Evolutionary conservation across 2,113 vertebrate genomes (phyloP).

Genomic region (Tetraodon nigroviridis): DNA sequence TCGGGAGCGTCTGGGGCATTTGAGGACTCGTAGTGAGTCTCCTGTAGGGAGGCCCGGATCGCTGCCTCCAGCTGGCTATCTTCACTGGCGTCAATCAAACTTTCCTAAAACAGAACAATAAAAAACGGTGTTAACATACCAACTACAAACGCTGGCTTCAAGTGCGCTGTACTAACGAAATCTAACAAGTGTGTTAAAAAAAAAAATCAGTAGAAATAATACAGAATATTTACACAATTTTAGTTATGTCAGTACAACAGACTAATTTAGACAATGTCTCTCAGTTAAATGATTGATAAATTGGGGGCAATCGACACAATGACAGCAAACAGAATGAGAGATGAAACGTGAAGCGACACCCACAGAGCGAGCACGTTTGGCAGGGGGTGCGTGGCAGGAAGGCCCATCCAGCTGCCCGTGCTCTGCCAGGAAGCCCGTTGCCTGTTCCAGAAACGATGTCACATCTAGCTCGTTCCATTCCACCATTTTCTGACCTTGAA

Average conservation of each 20-base stretch:
- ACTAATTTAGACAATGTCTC: too few species aligned
- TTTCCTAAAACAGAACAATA: conserved; percentile 78
- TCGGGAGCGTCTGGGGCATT: conserved; percentile 82
- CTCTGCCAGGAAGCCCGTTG: conserved; percentile 91
- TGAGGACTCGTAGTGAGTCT: conserved; percentile 95
- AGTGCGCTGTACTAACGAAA: neutral
- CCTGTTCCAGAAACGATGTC: conserved; percentile 93
- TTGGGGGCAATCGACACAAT: conserved; percentile 10
- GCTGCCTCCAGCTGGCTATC: conserved; percentile 98
- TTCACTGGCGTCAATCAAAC: conserved; percentile 97
- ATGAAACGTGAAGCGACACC: conserved; percentile 60
- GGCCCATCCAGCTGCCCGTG: conserved; percentile 95
- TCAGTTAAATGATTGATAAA: neutral
- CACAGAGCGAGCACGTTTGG: conserved; percentile 90
- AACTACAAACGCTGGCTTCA: neutral
- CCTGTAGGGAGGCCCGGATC: conserved; percentile 93
- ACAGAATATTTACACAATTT: neutral
- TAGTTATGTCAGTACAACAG: neutral
- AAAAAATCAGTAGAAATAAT: neutral
- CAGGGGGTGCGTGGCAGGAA: conserved; percentile 87
- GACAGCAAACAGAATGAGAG: conserved; percentile 7
- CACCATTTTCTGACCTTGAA: conserved; percentile 92
- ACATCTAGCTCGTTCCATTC: conserved; percentile 99
- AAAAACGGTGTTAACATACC: conserved; percentile 16
- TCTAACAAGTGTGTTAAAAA: neutral